Evolutionary conservation across 92 coral and sea anemone genomes (phyloP).

Genomic region (Paramuricea clavata): DNA sequence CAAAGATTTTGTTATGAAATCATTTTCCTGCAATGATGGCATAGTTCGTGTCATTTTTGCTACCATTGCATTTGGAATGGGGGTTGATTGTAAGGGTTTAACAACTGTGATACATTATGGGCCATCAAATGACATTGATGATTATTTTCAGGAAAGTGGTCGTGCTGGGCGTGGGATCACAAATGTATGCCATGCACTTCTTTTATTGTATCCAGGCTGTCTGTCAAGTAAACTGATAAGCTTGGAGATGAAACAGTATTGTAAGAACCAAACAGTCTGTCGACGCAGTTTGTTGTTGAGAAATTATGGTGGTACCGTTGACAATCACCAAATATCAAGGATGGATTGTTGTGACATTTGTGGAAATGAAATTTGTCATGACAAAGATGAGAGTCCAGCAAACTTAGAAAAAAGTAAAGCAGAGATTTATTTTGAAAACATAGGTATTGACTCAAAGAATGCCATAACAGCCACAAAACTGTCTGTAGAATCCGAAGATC

Average conservation of each 20-base stretch:
- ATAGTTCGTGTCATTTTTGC: slow-evolving; percentile 33
- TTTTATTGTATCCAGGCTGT: background rate
- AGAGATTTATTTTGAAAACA: background rate
- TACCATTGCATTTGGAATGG: slow-evolving; percentile 45
- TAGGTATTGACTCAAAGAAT: no score
- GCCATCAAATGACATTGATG: slow-evolving; percentile 33
- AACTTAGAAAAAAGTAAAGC: background rate
- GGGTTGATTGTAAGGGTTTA: slow-evolving; percentile 46
- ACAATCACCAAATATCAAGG: background rate
- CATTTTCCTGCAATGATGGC: background rate
- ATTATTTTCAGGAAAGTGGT: slow-evolving; percentile 46
- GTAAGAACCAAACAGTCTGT: background rate
- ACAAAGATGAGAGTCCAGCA: no score
- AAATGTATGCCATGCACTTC: background rate
- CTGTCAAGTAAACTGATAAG: background rate
- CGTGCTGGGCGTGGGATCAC: background rate
- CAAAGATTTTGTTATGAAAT: slow-evolving; percentile 1
- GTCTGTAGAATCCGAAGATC: background rate
- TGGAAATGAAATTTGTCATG: background rate
- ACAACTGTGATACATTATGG: slow-evolving; percentile 18
- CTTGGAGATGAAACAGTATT: background rate
- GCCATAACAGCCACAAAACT: background rate
- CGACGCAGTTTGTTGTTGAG: background rate
- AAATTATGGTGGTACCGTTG: background rate
- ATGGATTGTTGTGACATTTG: background rate